A percentile compares a stretch with the other conserved stretches of the same genome.
Evolutionary conservation across 2,888 invertebrate species (phyloP).

Genomic region (Hemithea aestivaria): DNA sequence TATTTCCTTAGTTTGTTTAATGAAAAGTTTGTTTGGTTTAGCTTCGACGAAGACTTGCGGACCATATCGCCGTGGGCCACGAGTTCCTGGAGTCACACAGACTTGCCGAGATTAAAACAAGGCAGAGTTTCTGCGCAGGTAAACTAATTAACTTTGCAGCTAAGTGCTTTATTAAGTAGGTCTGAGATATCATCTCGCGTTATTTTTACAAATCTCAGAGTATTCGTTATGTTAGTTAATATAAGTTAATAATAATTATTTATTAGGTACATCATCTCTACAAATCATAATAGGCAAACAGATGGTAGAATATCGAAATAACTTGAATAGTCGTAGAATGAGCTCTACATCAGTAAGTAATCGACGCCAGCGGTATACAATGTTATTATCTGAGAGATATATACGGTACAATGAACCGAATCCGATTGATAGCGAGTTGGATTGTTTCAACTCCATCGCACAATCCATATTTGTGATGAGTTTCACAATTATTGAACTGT

Average conservation of each 20-base stretch:
- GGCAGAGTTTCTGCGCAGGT: slow-evolving; percentile 89
- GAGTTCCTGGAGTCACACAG: slow-evolving; percentile 89
- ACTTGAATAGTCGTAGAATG: no score
- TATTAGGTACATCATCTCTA: no score
- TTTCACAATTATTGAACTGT: slow-evolving; percentile 6
- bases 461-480: slow-evolving; percentile 22
- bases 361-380: slow-evolving; percentile 19
- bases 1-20: slow-evolving; percentile 17
- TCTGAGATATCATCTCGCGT: no score
- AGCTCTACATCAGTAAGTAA: slow-evolving; percentile 11
- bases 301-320: no score
- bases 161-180: background rate
- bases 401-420: slow-evolving; percentile 37
- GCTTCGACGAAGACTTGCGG: slow-evolving; percentile 83
- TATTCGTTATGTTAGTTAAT: no score
- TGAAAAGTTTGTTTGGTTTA: slow-evolving; percentile 32
- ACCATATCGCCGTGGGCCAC: slow-evolving; percentile 87
- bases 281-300: no score
- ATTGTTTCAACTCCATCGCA: slow-evolving; percentile 37
- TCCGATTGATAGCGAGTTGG: slow-evolving; percentile 35
- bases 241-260: no score
- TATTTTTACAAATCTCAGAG: no score
- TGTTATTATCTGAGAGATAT: no score
- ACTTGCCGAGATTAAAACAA: slow-evolving; percentile 84
- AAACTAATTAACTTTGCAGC: slow-evolving; percentile 27